These are phyloP conservation scores for Paracyprichromis sp. DNA, from an alignment of 2,113 vertebrate genomes.

Conservation along the genomic window DNA sequence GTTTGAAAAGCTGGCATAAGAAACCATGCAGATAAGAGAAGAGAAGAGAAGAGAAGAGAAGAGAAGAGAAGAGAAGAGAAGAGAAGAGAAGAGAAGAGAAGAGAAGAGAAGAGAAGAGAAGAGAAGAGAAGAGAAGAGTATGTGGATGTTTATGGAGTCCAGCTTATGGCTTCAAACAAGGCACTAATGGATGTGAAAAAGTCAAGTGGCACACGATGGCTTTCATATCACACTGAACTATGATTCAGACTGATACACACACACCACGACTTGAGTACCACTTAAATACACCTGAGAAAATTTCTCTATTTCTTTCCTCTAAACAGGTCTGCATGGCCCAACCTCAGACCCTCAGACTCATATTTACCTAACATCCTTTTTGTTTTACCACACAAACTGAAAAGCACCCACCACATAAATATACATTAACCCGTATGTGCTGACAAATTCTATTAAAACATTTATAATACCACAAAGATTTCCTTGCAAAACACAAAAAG, in stretches of 20 bases:
- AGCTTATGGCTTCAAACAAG: background rate
- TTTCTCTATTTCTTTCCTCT: background rate
- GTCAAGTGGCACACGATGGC: background rate
- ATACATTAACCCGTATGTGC: background rate
- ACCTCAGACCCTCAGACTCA: background rate
- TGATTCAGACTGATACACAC: background rate
- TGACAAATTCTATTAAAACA: background rate
- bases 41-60: too few relatives aligned
- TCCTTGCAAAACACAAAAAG: slow-evolving; percentile 25
- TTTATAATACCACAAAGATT: slow-evolving; percentile 9
- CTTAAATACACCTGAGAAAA: background rate
- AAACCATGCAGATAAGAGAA: too few relatives aligned
- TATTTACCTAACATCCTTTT: background rate
- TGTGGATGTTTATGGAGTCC: background rate
- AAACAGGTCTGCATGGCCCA: background rate
- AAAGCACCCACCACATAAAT: background rate
- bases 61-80: too few relatives aligned
- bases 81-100: background rate
- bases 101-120: background rate
- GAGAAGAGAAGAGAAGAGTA: background rate
- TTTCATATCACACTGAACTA: background rate
- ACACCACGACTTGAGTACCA: background rate
- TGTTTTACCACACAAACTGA: background rate
- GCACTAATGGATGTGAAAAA: background rate
- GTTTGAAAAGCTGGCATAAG: too few relatives aligned